Percentiles rank a stretch among this genome's conserved stretches.
Evolutionary conservation across 2,113 vertebrate species (phyloP).

Genomic region (Oryzias celebensis): DNA sequence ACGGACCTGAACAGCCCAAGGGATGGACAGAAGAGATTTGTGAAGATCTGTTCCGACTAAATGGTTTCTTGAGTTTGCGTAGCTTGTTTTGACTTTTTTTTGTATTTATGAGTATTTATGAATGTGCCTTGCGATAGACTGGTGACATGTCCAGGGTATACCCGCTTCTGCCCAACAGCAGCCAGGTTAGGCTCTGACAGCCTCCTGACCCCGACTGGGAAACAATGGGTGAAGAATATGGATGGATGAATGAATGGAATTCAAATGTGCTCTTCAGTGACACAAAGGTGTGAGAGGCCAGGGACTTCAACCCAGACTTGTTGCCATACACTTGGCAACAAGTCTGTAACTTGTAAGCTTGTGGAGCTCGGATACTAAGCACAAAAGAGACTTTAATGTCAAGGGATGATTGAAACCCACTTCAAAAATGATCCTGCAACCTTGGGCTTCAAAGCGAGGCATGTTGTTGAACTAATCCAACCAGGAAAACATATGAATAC

Average conservation of each 20-base stretch:
- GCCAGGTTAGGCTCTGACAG: no score
- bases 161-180: no score
- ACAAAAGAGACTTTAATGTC: conserved; percentile 65
- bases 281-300: conserved; percentile 11
- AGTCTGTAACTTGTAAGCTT: conserved; percentile 49
- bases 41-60: conserved; percentile 16
- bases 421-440: conserved; percentile 68
- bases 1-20: conserved; percentile 31
- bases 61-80: conserved; percentile 6
- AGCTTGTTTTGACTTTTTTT: neutral
- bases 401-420: conserved; percentile 68
- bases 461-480: conserved; percentile 68
- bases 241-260: no score
- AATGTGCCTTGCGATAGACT: no score
- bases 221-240: no score
- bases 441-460: conserved; percentile 72
- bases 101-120: neutral
- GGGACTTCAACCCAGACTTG: conserved; percentile 1
- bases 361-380: conserved; percentile 39
- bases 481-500: conserved; percentile 71
- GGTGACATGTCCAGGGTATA: no score
- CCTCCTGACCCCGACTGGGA: no score
- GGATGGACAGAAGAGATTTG: conserved; percentile 28
- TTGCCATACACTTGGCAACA: conserved; percentile 4
- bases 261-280: conserved; percentile 1